Evolutionary conservation across 2,888 invertebrate species (phyloP).

Genomic region (Ectobius pallidus): DNA sequence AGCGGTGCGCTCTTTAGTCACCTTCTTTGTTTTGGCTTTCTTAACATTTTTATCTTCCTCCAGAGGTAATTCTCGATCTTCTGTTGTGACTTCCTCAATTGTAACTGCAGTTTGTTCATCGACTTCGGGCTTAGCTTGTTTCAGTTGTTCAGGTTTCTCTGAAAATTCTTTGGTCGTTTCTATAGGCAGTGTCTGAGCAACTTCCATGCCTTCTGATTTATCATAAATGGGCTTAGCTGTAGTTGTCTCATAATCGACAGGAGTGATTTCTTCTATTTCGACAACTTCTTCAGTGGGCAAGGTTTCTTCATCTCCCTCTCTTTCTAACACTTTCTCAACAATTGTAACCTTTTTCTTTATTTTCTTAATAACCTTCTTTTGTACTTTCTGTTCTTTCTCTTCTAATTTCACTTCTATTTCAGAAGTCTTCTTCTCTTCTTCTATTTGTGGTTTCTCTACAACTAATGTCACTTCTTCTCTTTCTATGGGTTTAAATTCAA

Average conservation of each 20-base stretch:
- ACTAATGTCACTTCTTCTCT: conserved; percentile 33
- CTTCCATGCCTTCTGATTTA: conserved; percentile 13
- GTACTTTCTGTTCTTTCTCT: conserved; percentile 47
- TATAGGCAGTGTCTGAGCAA: conserved; percentile 3
- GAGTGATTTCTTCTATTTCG: conserved; percentile 35
- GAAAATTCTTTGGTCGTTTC: not conserved
- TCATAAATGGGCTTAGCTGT: conserved; percentile 24
- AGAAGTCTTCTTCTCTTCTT: conserved; percentile 39
- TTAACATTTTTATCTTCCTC: conserved; percentile 18
- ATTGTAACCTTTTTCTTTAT: conserved; percentile 44
- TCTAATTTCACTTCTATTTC: conserved; percentile 7
- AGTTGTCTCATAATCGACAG: conserved; percentile 34
- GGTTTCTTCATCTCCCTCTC: conserved; percentile 49
- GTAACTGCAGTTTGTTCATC: conserved; percentile 5
- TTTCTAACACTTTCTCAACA: conserved; percentile 45
- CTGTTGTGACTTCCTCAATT: not conserved
- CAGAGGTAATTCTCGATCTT: conserved; percentile 17
- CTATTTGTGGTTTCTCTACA: conserved; percentile 24
- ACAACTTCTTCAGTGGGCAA: conserved; percentile 45
- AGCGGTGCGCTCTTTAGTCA: conserved; percentile 19
- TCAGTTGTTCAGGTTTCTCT: not conserved
- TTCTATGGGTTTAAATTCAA: conserved; percentile 41
- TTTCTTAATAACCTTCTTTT: conserved; percentile 42
- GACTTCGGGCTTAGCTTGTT: not conserved
- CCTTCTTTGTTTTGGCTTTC: conserved; percentile 16